These are phyloP conservation scores for Propithecus deckenii DNA, from an alignment of 2,797 vertebrate genomes.

Conservation along the genomic window DNA sequence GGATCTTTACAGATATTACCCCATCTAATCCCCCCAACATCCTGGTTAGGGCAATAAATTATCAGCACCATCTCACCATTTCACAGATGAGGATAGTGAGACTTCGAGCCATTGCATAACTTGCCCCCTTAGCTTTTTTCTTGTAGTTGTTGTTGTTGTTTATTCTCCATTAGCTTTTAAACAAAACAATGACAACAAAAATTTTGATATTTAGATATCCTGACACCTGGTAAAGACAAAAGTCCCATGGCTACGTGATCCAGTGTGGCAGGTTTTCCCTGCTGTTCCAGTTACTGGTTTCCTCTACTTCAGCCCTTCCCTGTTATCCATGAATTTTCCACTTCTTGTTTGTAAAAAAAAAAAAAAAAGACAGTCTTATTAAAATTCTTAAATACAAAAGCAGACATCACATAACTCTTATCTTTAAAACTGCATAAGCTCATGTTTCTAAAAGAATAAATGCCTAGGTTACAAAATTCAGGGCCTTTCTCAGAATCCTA, in stretches of 20 bases:
- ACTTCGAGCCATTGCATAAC: background rate
- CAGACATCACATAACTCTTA: background rate
- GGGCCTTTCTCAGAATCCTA: slow-evolving; percentile 5
- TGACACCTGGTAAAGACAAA: background rate
- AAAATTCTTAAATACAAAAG: slow-evolving; percentile 2
- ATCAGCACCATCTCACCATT: background rate
- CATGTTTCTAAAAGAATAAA: background rate
- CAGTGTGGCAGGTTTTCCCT: background rate
- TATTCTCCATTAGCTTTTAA: slow-evolving; percentile 4
- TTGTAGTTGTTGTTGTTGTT: background rate
- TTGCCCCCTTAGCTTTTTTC: background rate
- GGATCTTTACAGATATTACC: background rate
- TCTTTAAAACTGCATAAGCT: background rate
- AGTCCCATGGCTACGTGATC: too few species aligned
- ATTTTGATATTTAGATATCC: background rate
- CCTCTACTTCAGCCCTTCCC: background rate
- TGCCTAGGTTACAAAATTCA: background rate
- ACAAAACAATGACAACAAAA: background rate
- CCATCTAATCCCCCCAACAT: background rate
- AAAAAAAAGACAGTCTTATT: background rate
- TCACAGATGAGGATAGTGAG: background rate
- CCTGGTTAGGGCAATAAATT: background rate
- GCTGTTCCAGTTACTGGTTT: background rate
- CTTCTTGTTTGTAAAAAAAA: background rate
- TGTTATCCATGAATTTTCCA: background rate